Base-by-base conservation (phyloP, 2,888 invertebrate species). In the Malthinus flaveolus region DNA sequence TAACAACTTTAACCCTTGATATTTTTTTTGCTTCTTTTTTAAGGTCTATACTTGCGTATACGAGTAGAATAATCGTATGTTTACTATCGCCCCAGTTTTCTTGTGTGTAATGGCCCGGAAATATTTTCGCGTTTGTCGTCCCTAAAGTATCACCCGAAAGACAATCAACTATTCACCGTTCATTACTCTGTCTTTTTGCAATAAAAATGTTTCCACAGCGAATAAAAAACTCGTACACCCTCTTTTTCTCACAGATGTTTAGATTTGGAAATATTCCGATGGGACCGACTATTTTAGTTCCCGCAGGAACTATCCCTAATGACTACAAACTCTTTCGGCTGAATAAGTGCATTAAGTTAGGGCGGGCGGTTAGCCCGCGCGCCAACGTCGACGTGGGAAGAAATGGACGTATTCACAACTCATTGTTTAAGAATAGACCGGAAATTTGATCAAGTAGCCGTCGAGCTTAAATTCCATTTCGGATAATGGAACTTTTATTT, bases 141-240 rank as follows among this genome's bases (percentile, higher is more conserved):
- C 36, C 3, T 15, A 49, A 36, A 48, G 32, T 48, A 54, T 54
- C 39, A 34, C 23, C 32, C 32, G 12, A 36, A 32, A 56, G 56
- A 59, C 53, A 53, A 59, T 59, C 53, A 53, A 42, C 58, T 48
- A 49, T 58, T 54, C 46, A 46, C 46, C 59, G 51, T 59, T 59
- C 60, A 60, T 56, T 60, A 60, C 51, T 8, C 39, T 52, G 56
- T 49, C 50, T 55, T 49, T 37, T 51, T 47, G 48, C 49, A 50
- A 56, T 55, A 56, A 55, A 59, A 55, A 59, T 45, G 48, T 54
- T 39, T 34, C 36, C 42, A 32, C 34, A 32, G 48, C 33, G 49
- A 47, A 50, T 54, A 50, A 54, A 53, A n/a, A 23, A 57, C 52
- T 45, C 33, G 36, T 47, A 49, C 57, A 39, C 35, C 45, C 52